phyloP scores from a whole-genome alignment of 2,113 vertebrate genomes.

The Ochotona princeps region DNA sequence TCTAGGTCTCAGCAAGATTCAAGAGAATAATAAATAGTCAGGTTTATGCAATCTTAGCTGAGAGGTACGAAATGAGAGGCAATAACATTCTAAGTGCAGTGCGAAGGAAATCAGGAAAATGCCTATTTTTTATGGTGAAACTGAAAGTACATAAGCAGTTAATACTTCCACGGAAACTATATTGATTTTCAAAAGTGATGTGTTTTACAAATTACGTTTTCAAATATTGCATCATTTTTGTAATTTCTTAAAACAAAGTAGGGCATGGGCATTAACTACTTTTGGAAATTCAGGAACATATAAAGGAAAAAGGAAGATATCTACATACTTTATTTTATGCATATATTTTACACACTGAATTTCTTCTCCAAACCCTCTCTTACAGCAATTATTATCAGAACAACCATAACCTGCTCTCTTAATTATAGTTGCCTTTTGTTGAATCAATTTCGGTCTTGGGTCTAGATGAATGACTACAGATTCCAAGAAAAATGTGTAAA shows the following conservation, averaged over 20 bases:
- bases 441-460: background rate
- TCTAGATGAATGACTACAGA: background rate
- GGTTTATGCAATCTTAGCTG: background rate
- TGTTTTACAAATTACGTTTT: background rate
- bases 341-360: background rate
- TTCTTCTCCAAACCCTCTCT: fast-evolving
- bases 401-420: background rate
- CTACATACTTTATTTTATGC: background rate
- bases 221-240: background rate
- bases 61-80: background rate
- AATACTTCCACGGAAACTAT: background rate
- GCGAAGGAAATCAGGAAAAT: background rate
- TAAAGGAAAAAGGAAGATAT: background rate
- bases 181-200: background rate
- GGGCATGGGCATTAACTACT: background rate
- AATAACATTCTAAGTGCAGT: background rate
- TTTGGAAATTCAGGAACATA: background rate
- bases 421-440: background rate
- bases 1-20: too few species aligned
- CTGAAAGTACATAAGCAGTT: background rate
- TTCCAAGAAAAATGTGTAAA: background rate
- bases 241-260: background rate
- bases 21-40: background rate
- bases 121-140: background rate
- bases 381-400: background rate